These are phyloP conservation scores for Toxonevra muliebris DNA, from an alignment of 2,888 invertebrate species.

Conservation along the genomic window DNA sequence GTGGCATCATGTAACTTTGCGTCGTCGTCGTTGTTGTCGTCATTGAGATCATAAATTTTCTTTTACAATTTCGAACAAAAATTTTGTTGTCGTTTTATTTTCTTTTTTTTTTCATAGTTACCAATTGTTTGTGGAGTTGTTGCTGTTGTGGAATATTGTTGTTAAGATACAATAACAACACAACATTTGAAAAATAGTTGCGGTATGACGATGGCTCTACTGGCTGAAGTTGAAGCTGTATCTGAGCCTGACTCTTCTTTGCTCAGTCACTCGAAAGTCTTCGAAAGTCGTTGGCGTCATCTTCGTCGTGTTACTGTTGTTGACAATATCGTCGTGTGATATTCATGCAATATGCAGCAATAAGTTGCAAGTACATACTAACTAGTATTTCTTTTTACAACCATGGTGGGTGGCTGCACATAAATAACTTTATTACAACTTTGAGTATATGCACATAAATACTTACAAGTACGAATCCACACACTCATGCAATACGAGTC, in stretches of 20 bases:
- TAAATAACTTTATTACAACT: constrained; percentile 28
- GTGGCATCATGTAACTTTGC: constrained; percentile 46
- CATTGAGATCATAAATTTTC: constrained; percentile 31
- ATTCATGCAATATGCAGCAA: background rate
- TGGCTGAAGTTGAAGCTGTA: too few species aligned
- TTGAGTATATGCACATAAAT: background rate
- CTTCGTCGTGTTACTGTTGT: too few species aligned
- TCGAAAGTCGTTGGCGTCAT: background rate
- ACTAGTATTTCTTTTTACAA: constrained; percentile 15
- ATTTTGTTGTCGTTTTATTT: too few species aligned
- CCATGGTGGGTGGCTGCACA: constrained; percentile 26
- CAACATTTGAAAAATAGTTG: background rate
- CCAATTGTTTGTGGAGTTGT: background rate
- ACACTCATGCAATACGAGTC: too few species aligned
- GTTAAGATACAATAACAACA: background rate
- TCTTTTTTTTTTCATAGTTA: background rate
- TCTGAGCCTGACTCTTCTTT: too few species aligned
- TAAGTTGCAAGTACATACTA: background rate
- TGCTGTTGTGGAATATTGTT: too few species aligned
- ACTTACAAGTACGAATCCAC: too few species aligned
- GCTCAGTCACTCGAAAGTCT: background rate
- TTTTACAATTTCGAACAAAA: constrained; percentile 19
- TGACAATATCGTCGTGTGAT: too few species aligned
- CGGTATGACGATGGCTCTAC: background rate
- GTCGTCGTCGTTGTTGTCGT: constrained; percentile 13